Conservation (phyloP, 2,113 vertebrate species). For the Pangasianodon gigas region DNA sequence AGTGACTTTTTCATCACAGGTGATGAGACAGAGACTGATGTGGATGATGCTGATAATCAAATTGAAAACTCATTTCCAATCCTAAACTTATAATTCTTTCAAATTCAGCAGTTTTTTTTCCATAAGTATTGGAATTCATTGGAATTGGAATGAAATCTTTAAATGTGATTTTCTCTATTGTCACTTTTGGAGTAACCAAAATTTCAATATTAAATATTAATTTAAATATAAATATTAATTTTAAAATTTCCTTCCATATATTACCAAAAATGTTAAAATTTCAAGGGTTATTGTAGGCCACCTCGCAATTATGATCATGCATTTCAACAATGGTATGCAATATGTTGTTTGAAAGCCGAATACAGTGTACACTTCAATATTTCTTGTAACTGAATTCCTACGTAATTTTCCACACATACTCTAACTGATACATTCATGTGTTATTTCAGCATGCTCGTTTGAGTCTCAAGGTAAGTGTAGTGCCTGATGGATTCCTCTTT, state of each 20-base stretch:
- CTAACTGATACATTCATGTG: background rate
- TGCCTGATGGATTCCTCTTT: constrained; percentile 30
- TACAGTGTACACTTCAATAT: background rate
- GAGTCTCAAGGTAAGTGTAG: background rate
- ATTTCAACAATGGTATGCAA: background rate
- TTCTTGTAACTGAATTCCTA: background rate
- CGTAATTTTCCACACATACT: background rate
- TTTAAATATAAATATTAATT: background rate
- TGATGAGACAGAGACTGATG: no score
- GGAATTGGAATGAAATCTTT: background rate
- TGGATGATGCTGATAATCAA: background rate
- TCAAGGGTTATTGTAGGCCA: background rate
- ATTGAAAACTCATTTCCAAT: background rate
- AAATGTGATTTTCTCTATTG: background rate
- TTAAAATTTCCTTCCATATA: no score
- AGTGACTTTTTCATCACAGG: no score
- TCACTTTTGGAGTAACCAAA: background rate
- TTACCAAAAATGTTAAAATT: no score
- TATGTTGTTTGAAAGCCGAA: background rate
- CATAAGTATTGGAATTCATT: background rate
- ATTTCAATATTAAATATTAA: background rate
- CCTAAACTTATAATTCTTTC: background rate
- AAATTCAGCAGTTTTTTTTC: background rate
- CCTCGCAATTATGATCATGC: background rate
- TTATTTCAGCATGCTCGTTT: constrained; percentile 17